phyloP scores from a whole-genome alignment of 2,888 invertebrate genomes.

The Pherbina coryleti region DNA sequence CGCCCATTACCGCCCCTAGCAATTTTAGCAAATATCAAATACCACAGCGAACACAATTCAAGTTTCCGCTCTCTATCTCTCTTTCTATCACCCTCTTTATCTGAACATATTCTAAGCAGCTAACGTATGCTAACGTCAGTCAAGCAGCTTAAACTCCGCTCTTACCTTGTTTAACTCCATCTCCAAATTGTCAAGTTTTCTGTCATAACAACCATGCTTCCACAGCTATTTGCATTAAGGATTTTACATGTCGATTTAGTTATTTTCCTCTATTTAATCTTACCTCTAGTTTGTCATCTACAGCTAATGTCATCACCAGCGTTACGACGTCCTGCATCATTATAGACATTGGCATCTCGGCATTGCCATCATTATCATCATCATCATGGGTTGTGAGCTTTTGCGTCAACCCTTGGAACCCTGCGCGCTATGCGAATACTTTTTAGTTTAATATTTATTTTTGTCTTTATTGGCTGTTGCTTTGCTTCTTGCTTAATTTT shows the following conservation, averaged over 20 bases:
- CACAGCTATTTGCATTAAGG: slow-evolving; percentile 42
- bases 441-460: slow-evolving; percentile 34
- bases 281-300: not conserved
- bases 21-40: slow-evolving; percentile 29
- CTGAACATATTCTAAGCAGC: too few relatives aligned
- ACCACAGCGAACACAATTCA: slow-evolving; percentile 23
- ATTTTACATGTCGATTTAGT: slow-evolving; percentile 44
- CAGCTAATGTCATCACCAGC: not conserved
- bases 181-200: too few relatives aligned
- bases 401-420: too few relatives aligned
- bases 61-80: not conserved
- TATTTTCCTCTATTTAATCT: not conserved
- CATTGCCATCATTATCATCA: not conserved
- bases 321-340: not conserved
- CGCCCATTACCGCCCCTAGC: not conserved
- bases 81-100: too few relatives aligned
- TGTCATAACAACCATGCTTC: not conserved
- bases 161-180: too few relatives aligned
- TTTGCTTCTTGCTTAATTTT: slow-evolving; percentile 5
- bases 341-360: not conserved
- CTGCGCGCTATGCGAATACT: not conserved
- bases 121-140: too few relatives aligned
- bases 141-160: too few relatives aligned
- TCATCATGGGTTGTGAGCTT: not conserved
- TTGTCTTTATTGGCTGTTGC: slow-evolving; percentile 25